A percentile compares a stretch with the other conserved stretches of the same genome.
Conservation (phyloP, 2,888 invertebrate species). For the Acholoe squamosa region DNA sequence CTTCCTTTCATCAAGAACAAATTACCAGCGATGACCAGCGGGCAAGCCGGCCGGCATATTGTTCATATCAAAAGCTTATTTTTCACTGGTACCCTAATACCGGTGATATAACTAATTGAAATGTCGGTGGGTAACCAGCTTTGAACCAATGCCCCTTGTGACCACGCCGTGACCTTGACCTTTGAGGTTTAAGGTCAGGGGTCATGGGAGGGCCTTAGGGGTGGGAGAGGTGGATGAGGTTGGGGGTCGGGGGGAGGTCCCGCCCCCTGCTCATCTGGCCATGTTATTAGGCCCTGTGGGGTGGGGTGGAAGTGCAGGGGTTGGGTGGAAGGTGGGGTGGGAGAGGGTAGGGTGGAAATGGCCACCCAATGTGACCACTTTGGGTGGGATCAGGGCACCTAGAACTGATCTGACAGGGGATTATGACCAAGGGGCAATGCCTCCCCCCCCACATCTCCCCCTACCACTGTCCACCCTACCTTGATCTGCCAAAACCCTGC, state of each 20-base stretch:
- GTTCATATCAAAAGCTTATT: not conserved
- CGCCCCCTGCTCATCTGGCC: not conserved
- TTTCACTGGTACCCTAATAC: not conserved
- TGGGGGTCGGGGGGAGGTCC: not conserved
- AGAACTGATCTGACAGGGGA: no score
- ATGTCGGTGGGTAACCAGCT: not conserved
- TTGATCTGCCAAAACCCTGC: no score
- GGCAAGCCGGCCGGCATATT: not conserved
- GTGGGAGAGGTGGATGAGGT: not conserved
- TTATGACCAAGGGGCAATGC: no score
- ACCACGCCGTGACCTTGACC: not conserved
- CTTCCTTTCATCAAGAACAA: not conserved
- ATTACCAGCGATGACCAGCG: not conserved
- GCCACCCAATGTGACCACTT: no score
- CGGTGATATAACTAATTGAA: conserved; percentile 13
- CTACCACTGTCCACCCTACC: no score
- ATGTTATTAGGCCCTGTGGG: not conserved
- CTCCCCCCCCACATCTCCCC: no score
- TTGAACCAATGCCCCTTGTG: not conserved
- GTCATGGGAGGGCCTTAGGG: not conserved
- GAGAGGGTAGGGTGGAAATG: no score
- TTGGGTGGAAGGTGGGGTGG: not conserved
- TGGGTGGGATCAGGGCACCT: no score
- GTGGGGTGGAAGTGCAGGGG: not conserved
- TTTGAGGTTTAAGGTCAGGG: not conserved